These are phyloP conservation scores for Cephus nigrinus DNA, from an alignment of 2,888 invertebrate species.

Conservation along the genomic window DNA sequence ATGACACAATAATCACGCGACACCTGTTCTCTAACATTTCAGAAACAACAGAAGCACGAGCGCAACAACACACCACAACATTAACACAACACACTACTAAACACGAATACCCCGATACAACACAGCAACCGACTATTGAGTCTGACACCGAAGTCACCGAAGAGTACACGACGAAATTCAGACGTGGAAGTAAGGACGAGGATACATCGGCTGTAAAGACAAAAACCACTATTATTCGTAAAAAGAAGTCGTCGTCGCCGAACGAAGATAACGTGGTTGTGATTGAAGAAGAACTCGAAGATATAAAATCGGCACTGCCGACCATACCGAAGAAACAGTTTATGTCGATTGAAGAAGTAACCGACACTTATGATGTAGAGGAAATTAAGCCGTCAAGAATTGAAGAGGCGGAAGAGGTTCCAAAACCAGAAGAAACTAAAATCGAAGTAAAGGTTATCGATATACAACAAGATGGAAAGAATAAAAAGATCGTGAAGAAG, in stretches of 20 bases:
- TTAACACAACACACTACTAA: constrained; percentile 54
- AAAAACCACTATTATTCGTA: constrained; percentile 57
- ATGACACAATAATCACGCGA: constrained; percentile 46
- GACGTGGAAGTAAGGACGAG: constrained; percentile 50
- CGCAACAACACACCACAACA: constrained; percentile 51
- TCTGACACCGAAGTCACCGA: constrained; percentile 59
- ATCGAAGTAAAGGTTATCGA: constrained; percentile 25
- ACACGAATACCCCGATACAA: constrained; percentile 50
- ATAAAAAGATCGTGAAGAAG: constrained; percentile 7
- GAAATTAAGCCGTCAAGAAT: constrained; percentile 52
- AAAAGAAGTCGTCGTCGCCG: constrained; percentile 39
- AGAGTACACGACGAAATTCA: constrained; percentile 61
- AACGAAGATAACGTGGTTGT: constrained; percentile 52
- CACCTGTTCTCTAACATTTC: constrained; percentile 61
- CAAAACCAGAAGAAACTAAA: constrained; percentile 21
- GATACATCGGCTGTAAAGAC: constrained; percentile 58
- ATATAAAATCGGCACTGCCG: constrained; percentile 48
- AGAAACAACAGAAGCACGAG: constrained; percentile 62
- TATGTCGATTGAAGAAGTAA: constrained; percentile 58
- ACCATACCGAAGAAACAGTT: constrained; percentile 59
- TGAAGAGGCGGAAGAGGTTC: constrained; percentile 50
- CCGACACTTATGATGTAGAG: constrained; percentile 39
- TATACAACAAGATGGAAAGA: constrained; percentile 5
- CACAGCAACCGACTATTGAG: constrained; percentile 48
- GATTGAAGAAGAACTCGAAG: constrained; percentile 62